Percentiles rank a stretch among this genome's conserved stretches.
phyloP scores from a whole-genome alignment of 35 echinoderm and acorn worm species.

The Strongylocentrotus purpuratus region DNA sequence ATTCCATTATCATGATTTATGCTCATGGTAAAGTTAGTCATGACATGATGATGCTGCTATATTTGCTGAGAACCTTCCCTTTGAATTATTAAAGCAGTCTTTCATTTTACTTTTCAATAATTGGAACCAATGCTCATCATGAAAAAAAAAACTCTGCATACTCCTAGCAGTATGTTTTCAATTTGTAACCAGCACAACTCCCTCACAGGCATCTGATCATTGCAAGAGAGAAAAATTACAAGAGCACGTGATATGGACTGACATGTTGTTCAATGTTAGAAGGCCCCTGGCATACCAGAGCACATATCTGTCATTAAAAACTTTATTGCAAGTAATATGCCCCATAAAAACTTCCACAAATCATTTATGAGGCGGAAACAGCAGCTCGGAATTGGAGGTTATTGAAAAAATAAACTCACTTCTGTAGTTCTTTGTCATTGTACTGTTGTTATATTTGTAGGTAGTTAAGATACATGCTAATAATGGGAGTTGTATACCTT shows the following conservation, averaged over 20 bases:
- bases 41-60: no score
- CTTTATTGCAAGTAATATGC: slow-evolving; percentile 46
- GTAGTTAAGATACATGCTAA: no score
- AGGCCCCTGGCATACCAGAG: neutral
- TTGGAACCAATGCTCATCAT: neutral
- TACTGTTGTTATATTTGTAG: neutral
- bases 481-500: no score
- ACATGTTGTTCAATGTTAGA: neutral
- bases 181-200: neutral
- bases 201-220: neutral
- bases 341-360: slow-evolving; percentile 26
- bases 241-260: neutral
- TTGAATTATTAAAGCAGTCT: no score
- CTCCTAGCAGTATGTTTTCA: neutral
- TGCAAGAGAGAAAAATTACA: neutral
- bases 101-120: neutral
- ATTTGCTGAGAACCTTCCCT: no score
- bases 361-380: slow-evolving; percentile 14
- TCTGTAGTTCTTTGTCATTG: neutral
- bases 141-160: neutral
- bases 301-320: slow-evolving; percentile 46
- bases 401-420: neutral
- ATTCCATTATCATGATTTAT: no score
- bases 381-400: neutral
- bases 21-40: no score